phyloP scores from a whole-genome alignment of 2,113 vertebrate species.

The Potamarius usumacintae region DNA sequence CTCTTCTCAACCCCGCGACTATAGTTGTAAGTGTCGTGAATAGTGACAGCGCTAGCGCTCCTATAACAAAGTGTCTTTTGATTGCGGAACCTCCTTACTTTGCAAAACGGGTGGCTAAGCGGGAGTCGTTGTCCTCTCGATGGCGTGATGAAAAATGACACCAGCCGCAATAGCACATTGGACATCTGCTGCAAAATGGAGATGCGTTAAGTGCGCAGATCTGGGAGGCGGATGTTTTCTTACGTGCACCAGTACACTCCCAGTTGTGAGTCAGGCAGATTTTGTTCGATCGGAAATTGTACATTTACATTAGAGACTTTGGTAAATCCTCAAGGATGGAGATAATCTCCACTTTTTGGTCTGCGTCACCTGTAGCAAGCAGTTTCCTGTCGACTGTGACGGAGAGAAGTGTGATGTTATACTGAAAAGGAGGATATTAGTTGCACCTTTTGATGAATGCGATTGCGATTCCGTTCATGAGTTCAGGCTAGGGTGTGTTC shows the following conservation, averaged over 20 bases:
- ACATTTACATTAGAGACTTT: background rate
- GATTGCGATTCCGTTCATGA: background rate
- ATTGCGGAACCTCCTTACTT: constrained; percentile 54
- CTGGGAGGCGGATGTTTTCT: constrained; percentile 76
- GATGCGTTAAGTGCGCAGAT: constrained; percentile 60
- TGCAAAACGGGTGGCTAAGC: constrained; percentile 76
- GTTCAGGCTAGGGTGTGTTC: background rate
- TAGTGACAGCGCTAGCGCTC: background rate
- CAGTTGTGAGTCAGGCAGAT: constrained; percentile 58
- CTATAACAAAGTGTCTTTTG: constrained; percentile 26
- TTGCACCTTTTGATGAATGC: background rate
- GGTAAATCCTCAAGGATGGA: background rate
- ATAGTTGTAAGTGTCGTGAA: background rate
- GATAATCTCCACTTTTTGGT: background rate
- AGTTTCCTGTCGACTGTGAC: background rate
- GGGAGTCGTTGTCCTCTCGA: constrained; percentile 68
- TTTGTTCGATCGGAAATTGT: constrained; percentile 16
- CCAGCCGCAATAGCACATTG: constrained; percentile 75
- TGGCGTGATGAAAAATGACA: constrained; percentile 89
- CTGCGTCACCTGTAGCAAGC: background rate
- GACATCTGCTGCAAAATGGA: constrained; percentile 82
- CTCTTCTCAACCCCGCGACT: background rate
- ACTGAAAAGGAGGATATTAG: background rate
- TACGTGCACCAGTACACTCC: constrained; percentile 46
- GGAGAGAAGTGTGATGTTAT: background rate